Conservation (phyloP, 2,888 invertebrate species). For the Trileptium ribeirensis region DNA sequence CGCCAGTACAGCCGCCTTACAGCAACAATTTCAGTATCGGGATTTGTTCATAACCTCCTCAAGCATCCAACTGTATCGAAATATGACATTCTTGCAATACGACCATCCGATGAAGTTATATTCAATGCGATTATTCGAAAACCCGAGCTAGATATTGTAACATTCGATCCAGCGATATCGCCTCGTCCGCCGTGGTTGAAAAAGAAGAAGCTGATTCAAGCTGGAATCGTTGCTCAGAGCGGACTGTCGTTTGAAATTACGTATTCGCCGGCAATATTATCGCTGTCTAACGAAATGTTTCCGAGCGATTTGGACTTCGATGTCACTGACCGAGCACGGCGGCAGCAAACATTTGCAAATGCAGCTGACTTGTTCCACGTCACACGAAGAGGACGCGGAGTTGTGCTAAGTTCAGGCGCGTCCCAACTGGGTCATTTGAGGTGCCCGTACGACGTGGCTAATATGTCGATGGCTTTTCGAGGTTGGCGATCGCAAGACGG, state of each 20-base stretch:
- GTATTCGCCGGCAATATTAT: slow-evolving; percentile 37
- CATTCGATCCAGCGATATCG: slow-evolving; percentile 18
- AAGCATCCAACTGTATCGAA: slow-evolving; percentile 37
- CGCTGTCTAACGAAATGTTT: slow-evolving; percentile 21
- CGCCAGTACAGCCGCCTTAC: slow-evolving; percentile 45
- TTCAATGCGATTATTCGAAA: slow-evolving; percentile 45
- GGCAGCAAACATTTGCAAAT: slow-evolving; percentile 36
- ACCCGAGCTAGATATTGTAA: slow-evolving; percentile 21
- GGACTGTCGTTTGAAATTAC: slow-evolving; percentile 40
- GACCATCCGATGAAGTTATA: slow-evolving; percentile 42
- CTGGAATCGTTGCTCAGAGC: slow-evolving; percentile 26
- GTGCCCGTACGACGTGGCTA: slow-evolving; percentile 48
- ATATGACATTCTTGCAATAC: slow-evolving; percentile 46
- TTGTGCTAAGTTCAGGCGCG: slow-evolving; percentile 43
- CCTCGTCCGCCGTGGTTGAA: slow-evolving; percentile 9
- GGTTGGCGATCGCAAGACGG: slow-evolving; percentile 25
- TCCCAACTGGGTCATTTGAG: slow-evolving; percentile 43
- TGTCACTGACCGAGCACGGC: background rate
- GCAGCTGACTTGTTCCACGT: slow-evolving; percentile 38
- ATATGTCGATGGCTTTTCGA: slow-evolving; percentile 44
- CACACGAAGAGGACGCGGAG: slow-evolving; percentile 36
- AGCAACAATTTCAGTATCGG: slow-evolving; percentile 35
- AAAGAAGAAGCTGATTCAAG: slow-evolving; percentile 12
- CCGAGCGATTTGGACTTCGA: background rate
- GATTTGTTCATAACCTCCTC: slow-evolving; percentile 37